Evolutionary conservation across 2,888 invertebrate species (phyloP).

Genomic region (Tetramorium bicarinatum): DNA sequence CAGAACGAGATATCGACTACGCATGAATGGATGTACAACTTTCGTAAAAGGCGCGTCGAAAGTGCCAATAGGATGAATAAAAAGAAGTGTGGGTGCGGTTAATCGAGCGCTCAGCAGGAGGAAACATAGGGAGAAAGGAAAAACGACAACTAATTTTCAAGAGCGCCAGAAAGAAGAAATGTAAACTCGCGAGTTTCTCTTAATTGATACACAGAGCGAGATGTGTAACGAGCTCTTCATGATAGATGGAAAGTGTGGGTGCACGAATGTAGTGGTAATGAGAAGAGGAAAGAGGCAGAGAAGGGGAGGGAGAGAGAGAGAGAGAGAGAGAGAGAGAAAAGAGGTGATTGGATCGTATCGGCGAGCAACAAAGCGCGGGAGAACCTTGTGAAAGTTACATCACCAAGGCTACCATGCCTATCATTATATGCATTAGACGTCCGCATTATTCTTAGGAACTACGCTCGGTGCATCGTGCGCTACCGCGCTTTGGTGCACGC

Average conservation of each 20-base stretch:
- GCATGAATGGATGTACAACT: constrained; percentile 42
- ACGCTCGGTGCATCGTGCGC: constrained; percentile 76
- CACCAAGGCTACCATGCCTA: constrained; percentile 80
- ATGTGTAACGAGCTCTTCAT: constrained; percentile 35
- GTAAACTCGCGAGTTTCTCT: constrained; percentile 29
- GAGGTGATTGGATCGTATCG: constrained; percentile 65
- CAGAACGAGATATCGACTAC: constrained; percentile 11
- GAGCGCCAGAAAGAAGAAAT: constrained; percentile 21
- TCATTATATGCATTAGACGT: constrained; percentile 77
- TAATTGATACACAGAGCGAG: constrained; percentile 26
- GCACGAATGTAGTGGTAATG: constrained; percentile 52
- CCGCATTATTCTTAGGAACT: constrained; percentile 79
- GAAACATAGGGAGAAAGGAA: constrained; percentile 32
- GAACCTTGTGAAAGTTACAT: constrained; percentile 84
- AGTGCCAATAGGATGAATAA: constrained; percentile 28
- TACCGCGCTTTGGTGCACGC: constrained; percentile 67
- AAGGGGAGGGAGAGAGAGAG: constrained; percentile 23
- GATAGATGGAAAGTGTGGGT: constrained; percentile 57
- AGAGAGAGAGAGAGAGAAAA: constrained; percentile 67
- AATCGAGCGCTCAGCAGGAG: constrained; percentile 52
- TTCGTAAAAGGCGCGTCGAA: constrained; percentile 42
- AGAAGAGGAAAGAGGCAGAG: constrained; percentile 48
- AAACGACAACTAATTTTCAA: constrained; percentile 41
- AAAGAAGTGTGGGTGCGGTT: constrained; percentile 63
- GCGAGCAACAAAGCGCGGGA: constrained; percentile 71